These are phyloP conservation scores for Procavia capensis DNA, from an alignment of 2,113 vertebrate genomes.

Conservation along the genomic window DNA sequence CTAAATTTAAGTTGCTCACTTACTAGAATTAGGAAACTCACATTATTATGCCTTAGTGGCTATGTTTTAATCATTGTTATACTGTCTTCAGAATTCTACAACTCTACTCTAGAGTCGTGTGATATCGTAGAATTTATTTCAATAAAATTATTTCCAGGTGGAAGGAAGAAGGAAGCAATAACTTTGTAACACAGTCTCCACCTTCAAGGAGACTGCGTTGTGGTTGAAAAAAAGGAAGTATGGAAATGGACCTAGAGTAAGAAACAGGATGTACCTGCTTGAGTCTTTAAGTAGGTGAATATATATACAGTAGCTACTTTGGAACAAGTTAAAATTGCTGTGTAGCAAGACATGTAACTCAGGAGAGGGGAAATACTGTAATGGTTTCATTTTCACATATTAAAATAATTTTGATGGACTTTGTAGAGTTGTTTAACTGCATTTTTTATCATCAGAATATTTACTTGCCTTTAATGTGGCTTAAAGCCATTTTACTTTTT, in stretches of 20 bases:
- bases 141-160: conserved; percentile 3
- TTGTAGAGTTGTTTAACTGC: background rate
- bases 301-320: conserved; percentile 35
- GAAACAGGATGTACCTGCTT: background rate
- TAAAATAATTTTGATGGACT: conserved; percentile 27
- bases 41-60: background rate
- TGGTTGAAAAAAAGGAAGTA: background rate
- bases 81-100: background rate
- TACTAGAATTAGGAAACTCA: background rate
- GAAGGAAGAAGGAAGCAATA: background rate
- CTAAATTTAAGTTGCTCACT: background rate
- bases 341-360: background rate
- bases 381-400: conserved; percentile 32
- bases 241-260: background rate
- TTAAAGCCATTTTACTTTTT: conserved; percentile 10
- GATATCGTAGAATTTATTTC: conserved; percentile 15
- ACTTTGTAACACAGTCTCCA: background rate
- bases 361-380: background rate
- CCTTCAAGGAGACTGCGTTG: conserved; percentile 30
- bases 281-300: background rate
- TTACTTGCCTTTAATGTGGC: conserved; percentile 27
- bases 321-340: conserved; percentile 15
- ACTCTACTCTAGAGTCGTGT: background rate
- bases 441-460: conserved; percentile 19
- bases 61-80: background rate